Evolutionary conservation across 2,888 invertebrate species (phyloP).

Genomic region (Tiliacea aurago): DNA sequence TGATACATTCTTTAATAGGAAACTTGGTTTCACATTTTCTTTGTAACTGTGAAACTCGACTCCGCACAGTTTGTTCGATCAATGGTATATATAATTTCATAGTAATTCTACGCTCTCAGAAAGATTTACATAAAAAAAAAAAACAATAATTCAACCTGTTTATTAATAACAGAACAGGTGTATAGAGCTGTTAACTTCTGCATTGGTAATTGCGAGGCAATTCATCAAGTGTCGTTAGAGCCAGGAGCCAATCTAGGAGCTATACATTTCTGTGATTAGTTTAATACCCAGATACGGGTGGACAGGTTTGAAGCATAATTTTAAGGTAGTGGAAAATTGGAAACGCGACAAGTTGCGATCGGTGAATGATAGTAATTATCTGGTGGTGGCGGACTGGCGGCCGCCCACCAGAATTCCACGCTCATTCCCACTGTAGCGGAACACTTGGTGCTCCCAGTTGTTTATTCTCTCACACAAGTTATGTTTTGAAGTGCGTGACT

Average conservation of each 20-base stretch:
- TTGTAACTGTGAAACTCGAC: conserved; percentile 24
- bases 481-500: conserved; percentile 81
- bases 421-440: conserved; percentile 65
- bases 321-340: conserved; percentile 63
- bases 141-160: conserved; percentile 43
- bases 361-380: conserved; percentile 74
- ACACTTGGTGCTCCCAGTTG: conserved; percentile 71
- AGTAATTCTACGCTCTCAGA: conserved; percentile 36
- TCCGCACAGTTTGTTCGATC: conserved; percentile 26
- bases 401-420: conserved; percentile 75
- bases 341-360: conserved; percentile 69
- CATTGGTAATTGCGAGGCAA: conserved; percentile 51
- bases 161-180: conserved; percentile 49
- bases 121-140: conserved; percentile 50
- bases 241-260: conserved; percentile 51
- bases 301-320: conserved; percentile 57
- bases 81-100: conserved; percentile 12
- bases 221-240: conserved; percentile 60
- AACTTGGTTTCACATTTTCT: conserved; percentile 55
- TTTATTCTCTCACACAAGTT: conserved; percentile 77
- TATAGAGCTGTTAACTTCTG: conserved; percentile 54
- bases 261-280: conserved; percentile 58
- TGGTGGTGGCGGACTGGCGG: conserved; percentile 57
- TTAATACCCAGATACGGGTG: conserved; percentile 53
- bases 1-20: conserved; percentile 64